Base-by-base conservation (phyloP, 2,888 invertebrate species). In the Onchidella celtica region DNA sequence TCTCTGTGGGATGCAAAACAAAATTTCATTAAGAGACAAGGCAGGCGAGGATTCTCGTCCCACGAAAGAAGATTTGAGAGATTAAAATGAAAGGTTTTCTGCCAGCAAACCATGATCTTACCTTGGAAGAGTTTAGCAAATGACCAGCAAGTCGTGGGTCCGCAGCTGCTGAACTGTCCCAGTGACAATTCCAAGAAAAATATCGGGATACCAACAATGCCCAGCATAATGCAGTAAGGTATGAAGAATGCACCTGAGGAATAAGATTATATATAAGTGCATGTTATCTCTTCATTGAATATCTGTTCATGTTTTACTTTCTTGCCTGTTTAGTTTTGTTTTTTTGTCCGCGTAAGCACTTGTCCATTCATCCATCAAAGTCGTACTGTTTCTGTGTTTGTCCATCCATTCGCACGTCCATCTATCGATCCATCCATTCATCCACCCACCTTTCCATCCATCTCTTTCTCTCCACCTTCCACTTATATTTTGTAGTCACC, bases 71-170 rank as follows among this genome's bases (percentile, higher is more conserved):
- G n/a, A n/a, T n/a, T n/a, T n/a, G n/a, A n/a, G n/a, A n/a, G n/a
- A n/a, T n/a, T n/a, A n/a, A n/a, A n/a, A n/a, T n/a, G n/a, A n/a
- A n/a, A n/a, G n/a, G n/a, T n/a, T n/a, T n/a, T n/a, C n/a, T n/a
- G n/a, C n/a, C n/a, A n/a, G n/a, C n/a, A n/a, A n/a, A 47, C 6
- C 9, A 47, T 47, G 47, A 11, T 11, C 47, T 11, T 47, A 91
- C 91, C 92, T 84, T 88, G 91, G 85, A 93, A 92, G 24, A 93
- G 72, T 3, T 90, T 90, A 1, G 92, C 90, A 83, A 91, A 90
- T 69, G 90, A 87, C 93, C 93, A 93, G 84, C 92, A 92, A n/a
- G 92, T 93, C n/a, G 92, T 85, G 6, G 93, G 92, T 36, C 92
- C 91, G 32, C 80, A 83, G 77, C 92, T 92, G n/a, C 91, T 88